Percentiles rank a stretch among this genome's conserved stretches.
These are phyloP conservation scores for Halictus quadricinctus DNA, from an alignment of 2,888 invertebrate species.

Conservation along the genomic window DNA sequence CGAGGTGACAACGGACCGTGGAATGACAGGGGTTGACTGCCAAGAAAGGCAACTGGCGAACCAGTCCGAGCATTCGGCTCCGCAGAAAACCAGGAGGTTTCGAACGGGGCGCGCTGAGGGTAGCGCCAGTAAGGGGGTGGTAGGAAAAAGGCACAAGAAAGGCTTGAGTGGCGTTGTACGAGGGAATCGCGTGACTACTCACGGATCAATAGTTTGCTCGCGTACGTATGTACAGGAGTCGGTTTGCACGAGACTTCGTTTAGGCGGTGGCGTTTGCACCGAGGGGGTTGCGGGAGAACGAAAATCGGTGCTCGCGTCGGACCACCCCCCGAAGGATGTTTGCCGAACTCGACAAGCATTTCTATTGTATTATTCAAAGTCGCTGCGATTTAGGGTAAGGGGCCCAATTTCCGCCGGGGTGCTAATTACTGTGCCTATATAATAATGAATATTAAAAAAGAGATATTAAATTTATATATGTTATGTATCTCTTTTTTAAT, in stretches of 20 bases:
- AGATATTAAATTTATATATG: too few relatives aligned
- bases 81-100: conserved; percentile 48
- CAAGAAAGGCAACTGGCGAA: conserved; percentile 12
- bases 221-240: conserved; percentile 64
- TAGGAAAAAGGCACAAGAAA: conserved; percentile 74
- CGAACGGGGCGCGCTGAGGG: conserved; percentile 33
- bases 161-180: conserved; percentile 81
- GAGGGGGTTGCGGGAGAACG: conserved; percentile 27
- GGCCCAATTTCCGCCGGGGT: too few relatives aligned
- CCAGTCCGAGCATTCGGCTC: conserved; percentile 26
- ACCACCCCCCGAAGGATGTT: conserved; percentile 26
- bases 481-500: too few relatives aligned
- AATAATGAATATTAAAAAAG: too few relatives aligned
- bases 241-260: conserved; percentile 58
- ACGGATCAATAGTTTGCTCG: conserved; percentile 80
- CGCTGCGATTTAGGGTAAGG: not conserved
- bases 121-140: conserved; percentile 45
- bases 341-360: not conserved
- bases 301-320: conserved; percentile 43
- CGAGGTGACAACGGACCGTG: not conserved
- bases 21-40: not conserved
- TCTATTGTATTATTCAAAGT: conserved; percentile 20
- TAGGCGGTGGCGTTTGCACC: conserved; percentile 56
- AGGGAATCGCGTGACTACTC: conserved; percentile 82
- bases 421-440: too few relatives aligned